Percentiles rank a stretch among this genome's conserved stretches.
Evolutionary conservation across 64 coral and sea anemone species (phyloP).

Genomic region (Platygyra sinensis): DNA sequence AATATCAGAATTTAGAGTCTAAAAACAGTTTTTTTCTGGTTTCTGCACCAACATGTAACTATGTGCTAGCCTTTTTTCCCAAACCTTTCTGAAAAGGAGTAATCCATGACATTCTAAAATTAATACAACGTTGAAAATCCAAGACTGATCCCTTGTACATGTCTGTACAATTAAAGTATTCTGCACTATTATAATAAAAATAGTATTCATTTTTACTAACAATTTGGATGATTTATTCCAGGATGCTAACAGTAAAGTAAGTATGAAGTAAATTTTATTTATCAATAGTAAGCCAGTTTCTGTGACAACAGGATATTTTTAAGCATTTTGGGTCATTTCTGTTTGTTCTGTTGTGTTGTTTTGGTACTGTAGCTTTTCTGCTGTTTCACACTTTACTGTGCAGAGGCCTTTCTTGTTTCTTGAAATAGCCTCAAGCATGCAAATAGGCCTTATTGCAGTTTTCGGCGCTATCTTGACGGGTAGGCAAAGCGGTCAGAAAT

Average conservation of each 20-base stretch:
- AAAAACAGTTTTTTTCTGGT: too few relatives aligned
- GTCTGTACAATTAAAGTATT: too few relatives aligned
- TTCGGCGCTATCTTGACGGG: too few relatives aligned
- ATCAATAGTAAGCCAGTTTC: background rate
- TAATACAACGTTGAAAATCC: too few relatives aligned
- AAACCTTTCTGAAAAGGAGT: too few relatives aligned
- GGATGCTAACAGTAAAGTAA: background rate
- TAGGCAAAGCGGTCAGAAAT: too few relatives aligned
- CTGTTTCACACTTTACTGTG: background rate
- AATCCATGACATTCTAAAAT: too few relatives aligned
- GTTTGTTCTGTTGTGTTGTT: background rate
- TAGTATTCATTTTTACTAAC: background rate
- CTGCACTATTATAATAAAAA: background rate
- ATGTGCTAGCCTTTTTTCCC: too few relatives aligned
- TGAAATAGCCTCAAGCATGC: background rate
- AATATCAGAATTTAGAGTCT: too few relatives aligned
- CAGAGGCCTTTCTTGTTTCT: background rate
- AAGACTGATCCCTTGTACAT: too few relatives aligned
- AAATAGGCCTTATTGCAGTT: too few relatives aligned
- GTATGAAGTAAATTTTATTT: background rate
- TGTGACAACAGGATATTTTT: background rate
- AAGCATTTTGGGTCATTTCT: background rate
- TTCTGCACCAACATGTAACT: too few relatives aligned
- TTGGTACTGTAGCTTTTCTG: background rate
- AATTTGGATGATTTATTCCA: constrained; percentile 14